Evolutionary conservation across 1,140 invertebrate genomes (phyloP), one percentile per base, ranked within the genome.

Genomic region (Ceratosolen solmsi): DNA sequence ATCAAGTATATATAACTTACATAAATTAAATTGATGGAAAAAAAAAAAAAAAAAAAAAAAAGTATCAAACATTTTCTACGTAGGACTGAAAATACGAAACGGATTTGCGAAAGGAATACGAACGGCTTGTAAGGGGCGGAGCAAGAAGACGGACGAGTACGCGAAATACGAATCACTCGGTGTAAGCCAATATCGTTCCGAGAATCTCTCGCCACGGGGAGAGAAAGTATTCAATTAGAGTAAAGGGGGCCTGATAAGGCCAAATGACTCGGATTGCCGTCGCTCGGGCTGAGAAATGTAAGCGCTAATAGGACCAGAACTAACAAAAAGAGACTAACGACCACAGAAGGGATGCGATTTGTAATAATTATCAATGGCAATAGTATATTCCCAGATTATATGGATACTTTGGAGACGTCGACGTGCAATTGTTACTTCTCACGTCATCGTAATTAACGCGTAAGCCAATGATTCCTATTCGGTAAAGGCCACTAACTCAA

Each of bases 131-230:
- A 8, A 38, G 17, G 22, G 41, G 20, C 17, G 17, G 27, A 25
- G 20, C 49, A 68, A 78, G 58, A 51, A 49, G 41, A 68, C 25
- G 30, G 63, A 27, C n/a, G 33, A 68, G 36, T 25, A 22, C 77
- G 77, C 65, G 65, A 79, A 79, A 73, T 49, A 51, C 74, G 79
- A 80, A 72, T 80, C 79, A 80, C 41, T 46, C 17, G 54, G 68
- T 22, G 41, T 49, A 72, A 72, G 70, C 25, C 30, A 41, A 41
- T 36, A 41, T 71, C 68, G n/a, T 71, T 79, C 63, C 33, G 51
- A 58, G 77, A 79, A 79, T 5, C 27, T 58, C 54, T 20, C 25
- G n/a, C 11, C 27, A 30, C 25, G 7, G 38, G 51, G 27, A 20
- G 54, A 79, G 56, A 74, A 73, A 72, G 78, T 17, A 49, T 63